A percentile compares a stretch with the other conserved stretches of the same genome.
Evolutionary conservation across 2,113 vertebrate species (phyloP).

Genomic region (Catharus minimus): DNA sequence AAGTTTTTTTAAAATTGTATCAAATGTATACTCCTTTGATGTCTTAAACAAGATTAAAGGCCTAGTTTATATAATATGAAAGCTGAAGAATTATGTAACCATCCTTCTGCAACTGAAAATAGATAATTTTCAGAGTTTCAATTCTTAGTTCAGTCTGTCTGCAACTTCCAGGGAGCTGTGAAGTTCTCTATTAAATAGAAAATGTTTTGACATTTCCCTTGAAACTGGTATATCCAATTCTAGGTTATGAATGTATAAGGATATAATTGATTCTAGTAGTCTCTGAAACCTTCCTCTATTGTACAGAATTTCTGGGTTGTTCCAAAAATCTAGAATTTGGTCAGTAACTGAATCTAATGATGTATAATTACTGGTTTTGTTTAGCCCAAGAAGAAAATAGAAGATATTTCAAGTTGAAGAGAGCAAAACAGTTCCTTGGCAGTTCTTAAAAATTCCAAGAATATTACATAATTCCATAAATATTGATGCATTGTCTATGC

Average conservation of each 20-base stretch:
- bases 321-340: background rate
- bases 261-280: background rate
- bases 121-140: background rate
- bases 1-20: background rate
- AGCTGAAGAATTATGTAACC: background rate
- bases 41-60: background rate
- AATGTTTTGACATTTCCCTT: conserved; percentile 32
- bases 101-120: background rate
- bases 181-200: conserved; percentile 12
- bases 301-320: background rate
- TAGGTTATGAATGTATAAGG: background rate
- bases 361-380: conserved; percentile 14
- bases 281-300: background rate
- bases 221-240: background rate
- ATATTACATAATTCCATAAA: conserved; percentile 42
- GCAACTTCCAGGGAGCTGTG: background rate
- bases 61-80: background rate
- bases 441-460: conserved; percentile 38
- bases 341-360: background rate
- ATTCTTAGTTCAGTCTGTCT: background rate
- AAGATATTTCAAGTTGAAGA: conserved; percentile 23
- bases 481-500: conserved; percentile 49
- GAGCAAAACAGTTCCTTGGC: conserved; percentile 28
- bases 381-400: conserved; percentile 30
- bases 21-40: background rate